Evolutionary conservation across 2,797 vertebrate species (phyloP).

Genomic region (Microctenopoma lineatum): DNA sequence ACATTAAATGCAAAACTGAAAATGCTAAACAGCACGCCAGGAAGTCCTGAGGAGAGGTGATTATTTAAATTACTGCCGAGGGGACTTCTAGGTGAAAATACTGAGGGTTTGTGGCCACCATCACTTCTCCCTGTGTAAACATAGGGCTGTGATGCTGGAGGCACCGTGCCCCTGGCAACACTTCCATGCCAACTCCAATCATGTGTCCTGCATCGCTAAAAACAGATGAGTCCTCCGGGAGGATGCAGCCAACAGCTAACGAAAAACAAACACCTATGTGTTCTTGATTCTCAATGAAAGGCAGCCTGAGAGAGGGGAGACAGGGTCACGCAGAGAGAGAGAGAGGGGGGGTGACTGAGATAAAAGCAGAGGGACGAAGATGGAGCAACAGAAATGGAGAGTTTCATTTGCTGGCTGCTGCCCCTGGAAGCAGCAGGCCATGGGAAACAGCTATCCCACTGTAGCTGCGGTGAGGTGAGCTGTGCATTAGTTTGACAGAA

Average conservation of each 20-base stretch:
- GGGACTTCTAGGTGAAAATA: constrained; percentile 41
- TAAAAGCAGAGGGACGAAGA: constrained; percentile 29
- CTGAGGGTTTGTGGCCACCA: constrained; percentile 43
- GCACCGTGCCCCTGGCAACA: constrained; percentile 71
- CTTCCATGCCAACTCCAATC: constrained; percentile 82
- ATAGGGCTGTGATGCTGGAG: constrained; percentile 62
- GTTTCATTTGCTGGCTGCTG: constrained; percentile 38
- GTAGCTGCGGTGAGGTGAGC: not conserved
- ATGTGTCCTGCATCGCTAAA: constrained; percentile 72
- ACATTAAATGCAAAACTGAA: constrained; percentile 33
- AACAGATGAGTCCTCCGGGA: constrained; percentile 68
- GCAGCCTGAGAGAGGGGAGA: constrained; percentile 23
- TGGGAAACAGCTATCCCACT: not conserved
- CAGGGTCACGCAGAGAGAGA: constrained; percentile 27
- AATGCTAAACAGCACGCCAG: constrained; percentile 23
- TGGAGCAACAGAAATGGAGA: constrained; percentile 23
- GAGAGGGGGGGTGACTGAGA: constrained; percentile 15
- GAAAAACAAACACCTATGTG: constrained; percentile 75
- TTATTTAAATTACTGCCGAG: constrained; percentile 54
- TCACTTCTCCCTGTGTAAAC: constrained; percentile 55
- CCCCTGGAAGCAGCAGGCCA: constrained; percentile 9
- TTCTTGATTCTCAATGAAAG: constrained; percentile 60
- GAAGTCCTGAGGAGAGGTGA: constrained; percentile 27
- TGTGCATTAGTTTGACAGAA: constrained; percentile 17
- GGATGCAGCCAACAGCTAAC: constrained; percentile 68